Conservation (phyloP, 1,140 invertebrate genomes). For the Coptotermes formosanus region DNA sequence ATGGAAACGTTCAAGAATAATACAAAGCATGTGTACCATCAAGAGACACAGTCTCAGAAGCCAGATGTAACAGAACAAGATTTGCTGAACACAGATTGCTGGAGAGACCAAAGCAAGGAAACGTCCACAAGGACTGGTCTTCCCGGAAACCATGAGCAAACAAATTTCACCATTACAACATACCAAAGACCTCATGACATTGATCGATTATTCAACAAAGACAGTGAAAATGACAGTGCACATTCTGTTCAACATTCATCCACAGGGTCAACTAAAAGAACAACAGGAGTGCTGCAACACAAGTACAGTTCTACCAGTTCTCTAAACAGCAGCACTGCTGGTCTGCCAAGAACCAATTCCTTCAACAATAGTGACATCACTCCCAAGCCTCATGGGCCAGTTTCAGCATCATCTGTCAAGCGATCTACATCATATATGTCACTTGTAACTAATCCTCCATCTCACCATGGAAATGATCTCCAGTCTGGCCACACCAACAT, state of each 20-base stretch:
- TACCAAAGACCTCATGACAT: conserved; percentile 45
- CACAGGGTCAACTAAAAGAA: conserved; percentile 34
- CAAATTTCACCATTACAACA: conserved; percentile 50
- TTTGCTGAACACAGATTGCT: background rate
- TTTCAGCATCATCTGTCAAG: conserved; percentile 41
- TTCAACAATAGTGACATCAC: conserved; percentile 35
- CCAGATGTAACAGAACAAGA: no score
- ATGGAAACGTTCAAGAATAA: background rate
- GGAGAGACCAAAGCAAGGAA: background rate
- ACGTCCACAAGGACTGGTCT: background rate
- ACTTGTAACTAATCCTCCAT: conserved; percentile 35
- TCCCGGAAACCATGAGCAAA: background rate
- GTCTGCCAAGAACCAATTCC: conserved; percentile 42
- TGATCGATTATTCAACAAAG: conserved; percentile 45
- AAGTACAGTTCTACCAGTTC: conserved; percentile 11
- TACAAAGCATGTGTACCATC: background rate
- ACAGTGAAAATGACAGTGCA: conserved; percentile 32
- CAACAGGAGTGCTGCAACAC: background rate
- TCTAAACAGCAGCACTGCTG: conserved; percentile 28
- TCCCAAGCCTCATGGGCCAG: conserved; percentile 11
- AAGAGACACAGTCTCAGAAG: no score
- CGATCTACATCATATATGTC: conserved; percentile 46
- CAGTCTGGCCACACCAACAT: conserved; percentile 31
- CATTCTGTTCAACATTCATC: background rate
- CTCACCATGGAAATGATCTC: background rate